Base-by-base conservation (phyloP, 2,888 invertebrate species). In the Nephrotoma guestfalica region DNA sequence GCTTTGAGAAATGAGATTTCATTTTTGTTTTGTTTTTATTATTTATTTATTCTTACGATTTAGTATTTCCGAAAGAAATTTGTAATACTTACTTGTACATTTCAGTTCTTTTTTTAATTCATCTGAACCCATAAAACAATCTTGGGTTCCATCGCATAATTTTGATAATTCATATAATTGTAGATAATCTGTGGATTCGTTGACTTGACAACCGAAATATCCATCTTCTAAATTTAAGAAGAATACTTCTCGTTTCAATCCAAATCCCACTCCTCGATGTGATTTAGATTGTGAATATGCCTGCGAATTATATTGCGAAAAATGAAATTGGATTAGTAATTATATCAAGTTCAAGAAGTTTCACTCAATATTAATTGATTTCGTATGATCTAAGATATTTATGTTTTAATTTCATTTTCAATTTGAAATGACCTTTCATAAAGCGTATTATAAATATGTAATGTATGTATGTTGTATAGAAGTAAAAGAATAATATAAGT, bases 211-310 rank as follows among this genome's bases (percentile, higher is more conserved):
- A 91, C 97, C 98, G 93, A 98, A 98, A 93, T 97, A 98, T 91
- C 98, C 98, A 94, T 98, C 97, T 94, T 98, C 98, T 93, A 98
- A 94, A 93, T 98, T 98, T 92, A 98, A 94, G 94, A 98, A 97
- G 94, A 98, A 98, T 92, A 97, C 96, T 94, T 98, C 97, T 93
- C 96, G 94, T 94, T 95, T 96, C 93, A 96, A 95, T 94, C 95
- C 95, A 86, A 93, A 94, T 94, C 90, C 95, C 95, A 93, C 95
- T 89, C 87, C 89, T 30, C 91, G 91, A 90, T 91, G 91, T 89
- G 90, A 90, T 89, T 91, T 94, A 93, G 94, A 94, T 94, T 96
- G 95, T 94, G 95, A 91, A 91, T 90, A 90, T 91, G 91, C 92
- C 91, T 92, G 88, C 0, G 88, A 89, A 18, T 30, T 57, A 87